Base-by-base conservation (phyloP, 2,888 invertebrate genomes). In the Megastigmus dorsalis region DNA sequence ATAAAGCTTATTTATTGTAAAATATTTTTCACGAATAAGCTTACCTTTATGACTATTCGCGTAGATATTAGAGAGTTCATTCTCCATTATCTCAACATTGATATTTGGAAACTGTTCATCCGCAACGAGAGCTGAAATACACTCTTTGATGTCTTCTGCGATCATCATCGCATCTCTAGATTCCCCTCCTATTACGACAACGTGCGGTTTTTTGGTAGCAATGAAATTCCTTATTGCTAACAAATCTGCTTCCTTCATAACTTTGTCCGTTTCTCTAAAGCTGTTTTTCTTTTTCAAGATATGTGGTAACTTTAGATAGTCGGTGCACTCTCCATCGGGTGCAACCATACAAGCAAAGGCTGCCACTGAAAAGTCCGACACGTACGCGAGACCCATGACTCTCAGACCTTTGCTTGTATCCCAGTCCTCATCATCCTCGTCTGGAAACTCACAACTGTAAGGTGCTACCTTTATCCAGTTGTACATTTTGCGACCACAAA, bases 351-450 rank as follows among this genome's bases (percentile, higher is more conserved):
- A 96, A 75, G 96, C 93, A 88, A 97, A 98, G 1, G 97, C 95
- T 0, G 95, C 94, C 83, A 95, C 94, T 30, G 93, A 90, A 75
- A 93, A 93, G 88, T 96, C 96, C 0, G 95, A 95, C 36, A 95
- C 94, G 85, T 94, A 99, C 7, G 97, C 95, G 20, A 99, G 88
- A 1, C 96, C 95, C 91, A 99, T 91, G 0, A 97, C 95, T 43
- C 97, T 90, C 3, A 95, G 90, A 30, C 97, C 98, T 88, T 93
- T 93, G 13, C 92, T 90, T 0, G 94, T 93, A 79, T 96, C 96
- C 95, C 96, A 96, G 76, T 97, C 97, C 69, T 97, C 97, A 68
- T 96, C 96, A 67, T 97, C 96, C 76, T 96, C 96, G 68, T 96
- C 96, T 0, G 91, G 90, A 73, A 92, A 92, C 77, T 92, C 91